Evolutionary conservation across 2,888 invertebrate genomes (phyloP), one percentile per base, ranked within the genome.

Genomic region (Sepioteuthis lessoniana): DNA sequence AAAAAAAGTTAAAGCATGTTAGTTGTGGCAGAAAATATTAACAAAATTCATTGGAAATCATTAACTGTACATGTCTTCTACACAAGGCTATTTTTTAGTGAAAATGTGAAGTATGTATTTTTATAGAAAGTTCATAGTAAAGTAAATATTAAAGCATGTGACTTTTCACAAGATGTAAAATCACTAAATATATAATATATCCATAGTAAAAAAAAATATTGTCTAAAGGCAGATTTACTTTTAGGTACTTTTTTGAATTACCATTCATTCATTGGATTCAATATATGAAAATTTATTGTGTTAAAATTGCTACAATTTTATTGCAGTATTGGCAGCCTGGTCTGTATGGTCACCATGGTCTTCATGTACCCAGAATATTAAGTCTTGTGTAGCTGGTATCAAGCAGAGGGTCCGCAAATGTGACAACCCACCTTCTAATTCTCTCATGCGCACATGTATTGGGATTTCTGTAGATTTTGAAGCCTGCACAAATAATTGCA

Each of bases 321-420:
- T 76, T 76, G 76, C 35, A 76, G 76, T 76, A n/a, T 35, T 76
- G n/a, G n/a, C 76, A 76, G 21, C n/a, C 19, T 76, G 16, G 10
- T 76, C 76, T 76, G 76, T 35, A 76, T 76, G 76, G 76, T 35
- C 76, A 76, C 76, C 76, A 76, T 76, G n/a, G 76, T 76, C 76
- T 35, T 76, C 76, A 76, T 76, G 76, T 76, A 76, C 76, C 35
- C 76, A 76, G n/a, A 19, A 35, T 76, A 76, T 76, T 35, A 76
- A 76, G n/a, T 16, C 76, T 76, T 76, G 76, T 76, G 76, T 76
- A 10, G 76, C 76, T n/a, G 76, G 76, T 13, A n/a, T 76, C 76
- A 76, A 16, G 35, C 76, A 76, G n/a, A 76, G 76, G n/a, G 35
- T 76, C 76, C 76, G 76, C 35, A 76, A 76, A 76, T 76, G 76